Evolutionary conservation across 2,797 vertebrate species (phyloP).

Genomic region (Microctenopoma steveboyesi): DNA sequence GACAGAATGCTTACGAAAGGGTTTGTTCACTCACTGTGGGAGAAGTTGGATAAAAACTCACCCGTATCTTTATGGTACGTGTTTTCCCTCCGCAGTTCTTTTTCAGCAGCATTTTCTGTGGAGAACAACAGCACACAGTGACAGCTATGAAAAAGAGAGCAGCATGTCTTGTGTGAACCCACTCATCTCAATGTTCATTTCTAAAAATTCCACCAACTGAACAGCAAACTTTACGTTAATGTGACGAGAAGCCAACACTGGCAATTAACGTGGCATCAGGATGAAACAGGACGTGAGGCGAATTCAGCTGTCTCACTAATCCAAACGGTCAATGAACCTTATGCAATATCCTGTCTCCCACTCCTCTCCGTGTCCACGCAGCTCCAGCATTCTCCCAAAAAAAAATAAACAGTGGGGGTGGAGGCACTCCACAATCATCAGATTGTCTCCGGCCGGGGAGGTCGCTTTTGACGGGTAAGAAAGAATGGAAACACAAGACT

Average conservation of each 20-base stretch:
- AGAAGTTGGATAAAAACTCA: slow-evolving; percentile 78
- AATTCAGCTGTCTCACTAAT: slow-evolving; percentile 68
- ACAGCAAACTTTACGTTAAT: not conserved
- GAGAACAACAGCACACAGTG: slow-evolving; percentile 62
- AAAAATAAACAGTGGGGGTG: slow-evolving; percentile 60
- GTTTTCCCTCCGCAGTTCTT: slow-evolving; percentile 91
- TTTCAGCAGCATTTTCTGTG: slow-evolving; percentile 94
- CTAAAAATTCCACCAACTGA: not conserved
- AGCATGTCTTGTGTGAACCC: not conserved
- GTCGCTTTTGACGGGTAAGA: slow-evolving; percentile 66
- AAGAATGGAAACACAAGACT: slow-evolving; percentile 74
- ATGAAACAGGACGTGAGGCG: slow-evolving; percentile 50
- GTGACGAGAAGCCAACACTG: slow-evolving; percentile 6
- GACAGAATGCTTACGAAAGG: not conserved
- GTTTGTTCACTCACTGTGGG: not conserved
- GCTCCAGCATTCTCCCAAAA: slow-evolving; percentile 39
- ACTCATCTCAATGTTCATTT: not conserved
- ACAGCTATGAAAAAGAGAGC: not conserved
- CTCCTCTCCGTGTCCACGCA: slow-evolving; percentile 65
- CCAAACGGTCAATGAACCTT: slow-evolving; percentile 65
- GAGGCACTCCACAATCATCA: slow-evolving; percentile 77
- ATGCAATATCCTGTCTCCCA: slow-evolving; percentile 78
- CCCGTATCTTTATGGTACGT: slow-evolving; percentile 89
- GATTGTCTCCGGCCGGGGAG: slow-evolving; percentile 71
- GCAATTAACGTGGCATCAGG: slow-evolving; percentile 35